These are phyloP conservation scores for Jacana jacana DNA, from an alignment of 2,113 vertebrate species.

Conservation along the genomic window DNA sequence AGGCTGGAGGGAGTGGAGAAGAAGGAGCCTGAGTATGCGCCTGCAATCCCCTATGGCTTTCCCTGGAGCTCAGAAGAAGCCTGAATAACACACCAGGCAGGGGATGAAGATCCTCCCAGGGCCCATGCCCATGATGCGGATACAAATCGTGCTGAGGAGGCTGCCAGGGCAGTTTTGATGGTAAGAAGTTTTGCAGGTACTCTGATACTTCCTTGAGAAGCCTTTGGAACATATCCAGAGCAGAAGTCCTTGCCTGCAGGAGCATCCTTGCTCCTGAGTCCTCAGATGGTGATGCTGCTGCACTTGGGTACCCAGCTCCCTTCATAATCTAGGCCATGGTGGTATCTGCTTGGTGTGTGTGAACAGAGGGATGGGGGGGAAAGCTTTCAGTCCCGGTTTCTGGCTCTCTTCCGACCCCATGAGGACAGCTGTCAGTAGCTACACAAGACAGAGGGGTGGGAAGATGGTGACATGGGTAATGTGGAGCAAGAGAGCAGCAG, in stretches of 20 bases:
- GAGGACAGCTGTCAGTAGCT: background rate
- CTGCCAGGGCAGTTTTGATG: background rate
- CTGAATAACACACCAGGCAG: background rate
- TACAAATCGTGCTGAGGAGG: background rate
- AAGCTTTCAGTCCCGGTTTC: background rate
- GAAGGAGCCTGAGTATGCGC: background rate
- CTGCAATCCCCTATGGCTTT: background rate
- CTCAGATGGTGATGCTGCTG: background rate
- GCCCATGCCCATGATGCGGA: no score
- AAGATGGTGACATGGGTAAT: background rate
- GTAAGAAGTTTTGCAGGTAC: background rate
- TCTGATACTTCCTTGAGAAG: background rate
- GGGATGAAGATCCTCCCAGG: background rate
- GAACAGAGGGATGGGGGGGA: background rate
- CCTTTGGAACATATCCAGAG: background rate
- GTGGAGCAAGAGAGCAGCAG: background rate
- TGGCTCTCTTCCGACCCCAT: background rate
- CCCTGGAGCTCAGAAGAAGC: background rate
- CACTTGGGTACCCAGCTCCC: background rate
- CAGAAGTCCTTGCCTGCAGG: background rate
- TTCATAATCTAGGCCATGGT: background rate
- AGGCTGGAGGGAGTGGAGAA: background rate
- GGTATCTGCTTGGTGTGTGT: background rate
- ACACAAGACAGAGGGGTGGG: background rate
- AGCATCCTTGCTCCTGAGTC: background rate